Evolutionary conservation across 2,888 invertebrate species (phyloP).

Genomic region (Protula sp.): DNA sequence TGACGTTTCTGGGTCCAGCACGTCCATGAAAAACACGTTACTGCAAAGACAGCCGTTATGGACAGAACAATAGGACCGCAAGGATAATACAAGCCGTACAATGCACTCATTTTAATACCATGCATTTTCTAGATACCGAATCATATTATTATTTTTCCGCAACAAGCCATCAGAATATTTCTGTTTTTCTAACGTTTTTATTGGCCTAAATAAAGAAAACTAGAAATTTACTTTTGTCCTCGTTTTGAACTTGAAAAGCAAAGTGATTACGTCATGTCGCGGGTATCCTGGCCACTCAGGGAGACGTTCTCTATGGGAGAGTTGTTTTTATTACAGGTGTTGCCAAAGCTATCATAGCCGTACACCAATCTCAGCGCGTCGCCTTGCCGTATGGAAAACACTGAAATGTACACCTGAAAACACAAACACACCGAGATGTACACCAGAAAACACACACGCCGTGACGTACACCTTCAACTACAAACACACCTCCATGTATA

Average conservation of each 20-base stretch:
- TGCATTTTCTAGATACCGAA: too few relatives aligned
- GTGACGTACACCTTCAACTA: too few relatives aligned
- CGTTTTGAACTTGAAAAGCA: too few relatives aligned
- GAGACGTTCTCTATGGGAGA: constrained; percentile 66
- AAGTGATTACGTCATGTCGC: too few relatives aligned
- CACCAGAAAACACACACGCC: constrained; percentile 47
- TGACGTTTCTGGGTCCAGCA: constrained; percentile 69
- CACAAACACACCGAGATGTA: background rate
- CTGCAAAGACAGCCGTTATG: constrained; percentile 54
- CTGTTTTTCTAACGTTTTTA: too few relatives aligned
- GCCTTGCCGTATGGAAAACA: constrained; percentile 82
- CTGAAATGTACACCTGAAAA: constrained; percentile 56
- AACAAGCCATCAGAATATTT: too few relatives aligned
- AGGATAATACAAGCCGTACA: background rate
- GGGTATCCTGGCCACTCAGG: constrained; percentile 73
- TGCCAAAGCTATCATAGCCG: constrained; percentile 90
- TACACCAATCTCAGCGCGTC: constrained; percentile 67
- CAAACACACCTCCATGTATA: background rate
- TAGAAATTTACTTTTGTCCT: too few relatives aligned
- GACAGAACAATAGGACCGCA: constrained; percentile 4
- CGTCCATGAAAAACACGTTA: constrained; percentile 77
- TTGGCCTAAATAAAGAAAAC: too few relatives aligned
- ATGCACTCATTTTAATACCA: too few relatives aligned
- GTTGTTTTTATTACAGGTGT: constrained; percentile 86
- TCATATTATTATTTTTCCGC: too few relatives aligned